Base-by-base conservation (phyloP, 1,140 invertebrate genomes). In the Leptonema lineaticorne region DNA sequence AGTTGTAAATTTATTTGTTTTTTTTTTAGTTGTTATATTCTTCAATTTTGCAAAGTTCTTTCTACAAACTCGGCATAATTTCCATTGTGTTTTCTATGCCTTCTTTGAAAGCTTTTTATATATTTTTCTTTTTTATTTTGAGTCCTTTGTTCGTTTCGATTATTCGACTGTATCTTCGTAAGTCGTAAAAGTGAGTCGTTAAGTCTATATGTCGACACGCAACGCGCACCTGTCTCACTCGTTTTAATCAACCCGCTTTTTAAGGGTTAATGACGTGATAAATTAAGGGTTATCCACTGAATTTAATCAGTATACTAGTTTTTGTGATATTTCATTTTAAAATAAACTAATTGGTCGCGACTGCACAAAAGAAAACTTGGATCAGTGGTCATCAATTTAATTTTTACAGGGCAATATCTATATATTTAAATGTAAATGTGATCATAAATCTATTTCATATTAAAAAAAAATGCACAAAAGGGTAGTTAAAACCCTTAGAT, bases 181-280 rank as follows among this genome's bases (percentile, higher is more conserved):
- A 9, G 33, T 16, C n/a, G 57, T 4, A 41, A 53, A 22, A 53
- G 20, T 27, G 20, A 27, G 22, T 30, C n/a, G 26, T 59, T 30
- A 59, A 33, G 28, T 24, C 37, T 11, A 9, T 14, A 41, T 16
- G 50, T 53, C 11, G 50, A 53, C 57, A 59, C 57, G 57, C 57
- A 59, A 59, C 28, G 8, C 24, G 28, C 57, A 59, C 57, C 57
- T 59, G 57, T 37, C 57, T 24, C 50, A 26, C 7, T 24, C 20
- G 20, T 53, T 53, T 53, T 53, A 53, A 53, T 53, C 50, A 24
- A 24, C 20, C 46, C 14, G 50, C 4, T 14, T 22, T 14, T 14
- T 7, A 22, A 26, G 50, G 50, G 30, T 33, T 59, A 59, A 59
- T 59, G 57, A 59, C 24, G 57, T 59, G 57, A 59, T 59, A 59